A percentile compares a stretch with the other conserved stretches of the same genome.
These are phyloP conservation scores for Mylabris phalerata DNA, from an alignment of 1,140 invertebrate genomes.

Conservation along the genomic window DNA sequence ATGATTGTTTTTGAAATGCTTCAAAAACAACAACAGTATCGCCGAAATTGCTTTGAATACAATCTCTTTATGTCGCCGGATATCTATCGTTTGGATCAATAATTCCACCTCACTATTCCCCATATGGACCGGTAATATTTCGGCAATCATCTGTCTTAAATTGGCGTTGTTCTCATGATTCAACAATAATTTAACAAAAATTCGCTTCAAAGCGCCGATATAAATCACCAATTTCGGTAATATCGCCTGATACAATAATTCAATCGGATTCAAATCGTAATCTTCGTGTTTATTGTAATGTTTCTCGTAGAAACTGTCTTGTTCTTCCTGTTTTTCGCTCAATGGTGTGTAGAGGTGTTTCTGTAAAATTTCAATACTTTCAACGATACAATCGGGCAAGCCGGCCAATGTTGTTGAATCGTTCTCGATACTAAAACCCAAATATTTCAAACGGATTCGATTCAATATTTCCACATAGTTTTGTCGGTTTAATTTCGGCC, in stretches of 20 bases:
- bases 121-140: slow-evolving; percentile 81
- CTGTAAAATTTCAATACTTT: background rate
- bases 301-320: background rate
- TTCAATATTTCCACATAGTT: background rate
- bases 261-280: slow-evolving; percentile 68
- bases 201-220: slow-evolving; percentile 93
- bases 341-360: slow-evolving; percentile 2
- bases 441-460: background rate
- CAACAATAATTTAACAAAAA: slow-evolving; percentile 48
- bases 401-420: background rate
- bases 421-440: background rate
- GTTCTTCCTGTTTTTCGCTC: background rate
- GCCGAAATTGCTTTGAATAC: slow-evolving; percentile 95
- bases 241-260: slow-evolving; percentile 84
- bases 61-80: slow-evolving; percentile 95
- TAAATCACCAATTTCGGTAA: slow-evolving; percentile 88
- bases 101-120: slow-evolving; percentile 52
- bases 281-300: slow-evolving; percentile 38
- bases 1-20: slow-evolving; percentile 97
- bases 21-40: slow-evolving; percentile 82
- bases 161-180: slow-evolving; percentile 98
- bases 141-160: slow-evolving; percentile 89
- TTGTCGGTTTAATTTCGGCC: background rate
- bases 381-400: background rate
- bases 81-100: slow-evolving; percentile 92